phyloP scores from a whole-genome alignment of 2,113 vertebrate genomes.

The Callionymus lyra region DNA sequence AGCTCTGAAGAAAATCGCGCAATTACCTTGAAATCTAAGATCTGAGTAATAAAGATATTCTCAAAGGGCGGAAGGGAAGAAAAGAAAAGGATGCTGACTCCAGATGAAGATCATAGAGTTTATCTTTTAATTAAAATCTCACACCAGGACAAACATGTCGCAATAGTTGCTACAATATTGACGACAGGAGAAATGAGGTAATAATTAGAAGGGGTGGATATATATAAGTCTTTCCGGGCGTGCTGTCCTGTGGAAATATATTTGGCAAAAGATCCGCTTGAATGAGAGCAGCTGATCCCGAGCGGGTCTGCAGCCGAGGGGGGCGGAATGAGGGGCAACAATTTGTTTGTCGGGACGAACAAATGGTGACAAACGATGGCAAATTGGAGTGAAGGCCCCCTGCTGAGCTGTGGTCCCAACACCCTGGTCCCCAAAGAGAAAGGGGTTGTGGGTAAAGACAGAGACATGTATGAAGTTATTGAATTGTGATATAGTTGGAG shows the following conservation, averaged over 20 bases:
- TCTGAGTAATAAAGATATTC: slow-evolving; percentile 32
- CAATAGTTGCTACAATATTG: slow-evolving; percentile 46
- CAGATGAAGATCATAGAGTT: slow-evolving; percentile 36
- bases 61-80: slow-evolving; percentile 8
- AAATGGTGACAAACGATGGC: slow-evolving; percentile 69
- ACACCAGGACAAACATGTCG: slow-evolving; percentile 45
- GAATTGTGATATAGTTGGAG: slow-evolving; percentile 43
- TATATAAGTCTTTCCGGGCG: slow-evolving; percentile 23
- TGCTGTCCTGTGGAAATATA: slow-evolving; percentile 2
- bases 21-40: slow-evolving; percentile 27
- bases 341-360: slow-evolving; percentile 53
- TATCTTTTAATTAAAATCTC: slow-evolving; percentile 56
- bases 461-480: slow-evolving; percentile 43
- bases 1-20: slow-evolving; percentile 24
- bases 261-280: background rate
- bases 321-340: slow-evolving; percentile 36
- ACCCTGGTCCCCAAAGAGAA: slow-evolving; percentile 36
- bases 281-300: slow-evolving; percentile 35
- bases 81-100: slow-evolving; percentile 20
- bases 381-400: slow-evolving; percentile 69
- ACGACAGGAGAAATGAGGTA: slow-evolving; percentile 49
- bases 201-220: slow-evolving; percentile 41
- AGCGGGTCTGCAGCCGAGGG: slow-evolving; percentile 30
- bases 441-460: slow-evolving; percentile 33
- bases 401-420: slow-evolving; percentile 53